Evolutionary conservation across 2,888 invertebrate species (phyloP), one percentile per base, ranked within the genome.

Genomic region (Athripsodes cinereus): DNA sequence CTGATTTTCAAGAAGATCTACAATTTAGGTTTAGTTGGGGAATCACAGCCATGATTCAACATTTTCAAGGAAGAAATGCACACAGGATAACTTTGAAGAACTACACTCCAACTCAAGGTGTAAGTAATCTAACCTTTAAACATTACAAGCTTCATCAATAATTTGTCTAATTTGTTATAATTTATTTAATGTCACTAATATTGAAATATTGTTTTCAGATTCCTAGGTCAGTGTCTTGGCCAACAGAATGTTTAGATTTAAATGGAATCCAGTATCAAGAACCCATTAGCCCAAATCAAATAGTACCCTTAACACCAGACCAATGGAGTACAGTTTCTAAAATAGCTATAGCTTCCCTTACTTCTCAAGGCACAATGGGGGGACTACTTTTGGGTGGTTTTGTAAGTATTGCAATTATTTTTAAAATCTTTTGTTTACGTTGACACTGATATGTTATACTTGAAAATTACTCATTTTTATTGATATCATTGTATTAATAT

Each of bases 1-100:
- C 94, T 0, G 96, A 97, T 77, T 97, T 97, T 74, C 87, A 88
- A 66, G 97, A 97, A 78, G 95, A 98, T 77, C 82, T 99, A 51
- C 90, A 96, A 66, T 99, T 99, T 70, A 85, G 92, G 69, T 96
- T 96, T 73, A 93, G 95, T 0, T 92, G 96, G 86, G 96, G 96
- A 52, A 83, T 96, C 66, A 88, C 89, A 0, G 87, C 93, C 21
- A 81, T 99, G 70, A 89, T 97, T 62, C 88, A 90, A 67, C 81
- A 90, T 62, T 92, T 96, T 72, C 85, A 87, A 54, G 87, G 87
- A 26, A 82, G 78, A 69, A 47, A 47, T 21, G 47, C 47, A 20
- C 47, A 47, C 20, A 47, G 13, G 21, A 3, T 47, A 21, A 16
- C 47, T 20, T 11, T 47, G 10, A 47, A 47, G 16, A 47, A 47